Evolutionary conservation across 2,797 vertebrate genomes (phyloP).

Genomic region (Chaetodon trifasciatus): DNA sequence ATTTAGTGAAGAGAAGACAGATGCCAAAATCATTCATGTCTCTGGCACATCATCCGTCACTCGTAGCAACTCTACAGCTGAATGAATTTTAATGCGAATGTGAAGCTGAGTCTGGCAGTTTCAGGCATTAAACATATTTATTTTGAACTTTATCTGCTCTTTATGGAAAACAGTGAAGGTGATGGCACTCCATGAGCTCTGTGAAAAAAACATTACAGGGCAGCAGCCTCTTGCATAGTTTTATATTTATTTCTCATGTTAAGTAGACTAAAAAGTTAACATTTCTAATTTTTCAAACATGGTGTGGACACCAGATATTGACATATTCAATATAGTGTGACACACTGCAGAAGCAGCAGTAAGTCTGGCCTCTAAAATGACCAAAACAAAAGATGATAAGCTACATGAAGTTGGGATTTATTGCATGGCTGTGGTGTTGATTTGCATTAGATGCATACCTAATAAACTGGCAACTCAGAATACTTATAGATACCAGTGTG

Average conservation of each 20-base stretch:
- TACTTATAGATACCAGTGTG: too few species aligned
- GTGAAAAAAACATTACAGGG: neutral
- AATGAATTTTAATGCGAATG: constrained; percentile 1
- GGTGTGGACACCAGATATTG: neutral
- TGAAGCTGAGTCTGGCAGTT: neutral
- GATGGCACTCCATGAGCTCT: neutral
- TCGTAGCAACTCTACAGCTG: neutral
- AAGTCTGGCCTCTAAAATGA: neutral
- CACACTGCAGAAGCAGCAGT: neutral
- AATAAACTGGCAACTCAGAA: constrained; percentile 14
- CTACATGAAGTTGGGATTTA: neutral
- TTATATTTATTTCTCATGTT: neutral
- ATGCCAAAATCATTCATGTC: constrained; percentile 19
- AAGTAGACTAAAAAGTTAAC: neutral
- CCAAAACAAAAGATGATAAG: neutral
- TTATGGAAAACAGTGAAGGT: neutral
- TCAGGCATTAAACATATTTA: constrained; percentile 4
- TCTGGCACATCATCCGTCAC: neutral
- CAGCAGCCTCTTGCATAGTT: neutral
- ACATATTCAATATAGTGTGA: neutral
- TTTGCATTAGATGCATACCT: neutral
- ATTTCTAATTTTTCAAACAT: neutral
- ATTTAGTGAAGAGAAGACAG: constrained; percentile 21
- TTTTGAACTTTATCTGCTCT: constrained; percentile 1
- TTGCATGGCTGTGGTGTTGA: neutral